phyloP scores from a whole-genome alignment of 92 coral and sea anemone genomes.

The Parazoanthus darwini region DNA sequence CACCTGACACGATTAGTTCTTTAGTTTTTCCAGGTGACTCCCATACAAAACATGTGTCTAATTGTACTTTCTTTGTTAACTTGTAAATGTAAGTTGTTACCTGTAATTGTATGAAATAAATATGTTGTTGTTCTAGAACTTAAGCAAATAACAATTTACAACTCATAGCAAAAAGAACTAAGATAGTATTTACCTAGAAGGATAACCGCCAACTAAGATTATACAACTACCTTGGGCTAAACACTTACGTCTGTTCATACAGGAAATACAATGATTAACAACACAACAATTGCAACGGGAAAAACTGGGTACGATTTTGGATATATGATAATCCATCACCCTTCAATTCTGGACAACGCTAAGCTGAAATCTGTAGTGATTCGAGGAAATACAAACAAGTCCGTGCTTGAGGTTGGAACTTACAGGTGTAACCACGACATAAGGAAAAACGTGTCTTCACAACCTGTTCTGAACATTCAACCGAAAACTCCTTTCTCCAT shows the following conservation, averaged over 20 bases:
- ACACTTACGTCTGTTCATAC: background rate
- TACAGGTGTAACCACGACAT: constrained; percentile 46
- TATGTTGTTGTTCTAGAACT: too few relatives aligned
- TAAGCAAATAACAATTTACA: too few relatives aligned
- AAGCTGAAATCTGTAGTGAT: constrained; percentile 42
- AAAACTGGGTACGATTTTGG: constrained; percentile 66
- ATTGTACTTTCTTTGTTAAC: too few relatives aligned
- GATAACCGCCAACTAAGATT: too few relatives aligned
- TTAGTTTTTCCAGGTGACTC: too few relatives aligned
- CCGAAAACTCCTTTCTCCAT: constrained; percentile 64
- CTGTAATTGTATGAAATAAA: too few relatives aligned
- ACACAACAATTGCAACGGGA: constrained; percentile 9
- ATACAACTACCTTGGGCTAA: too few relatives aligned
- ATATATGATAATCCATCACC: constrained; percentile 60
- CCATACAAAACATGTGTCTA: too few relatives aligned
- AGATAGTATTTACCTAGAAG: too few relatives aligned
- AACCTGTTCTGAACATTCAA: constrained; percentile 51
- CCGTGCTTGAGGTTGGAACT: constrained; percentile 53
- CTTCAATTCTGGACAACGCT: constrained; percentile 53
- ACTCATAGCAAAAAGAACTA: too few relatives aligned
- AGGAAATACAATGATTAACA: background rate
- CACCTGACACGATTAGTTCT: too few relatives aligned
- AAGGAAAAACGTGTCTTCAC: background rate
- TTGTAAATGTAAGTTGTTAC: too few relatives aligned
- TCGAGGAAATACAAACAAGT: constrained; percentile 58